Evolutionary conservation across 2,888 invertebrate species (phyloP).

Genomic region (Drosophila robusta): DNA sequence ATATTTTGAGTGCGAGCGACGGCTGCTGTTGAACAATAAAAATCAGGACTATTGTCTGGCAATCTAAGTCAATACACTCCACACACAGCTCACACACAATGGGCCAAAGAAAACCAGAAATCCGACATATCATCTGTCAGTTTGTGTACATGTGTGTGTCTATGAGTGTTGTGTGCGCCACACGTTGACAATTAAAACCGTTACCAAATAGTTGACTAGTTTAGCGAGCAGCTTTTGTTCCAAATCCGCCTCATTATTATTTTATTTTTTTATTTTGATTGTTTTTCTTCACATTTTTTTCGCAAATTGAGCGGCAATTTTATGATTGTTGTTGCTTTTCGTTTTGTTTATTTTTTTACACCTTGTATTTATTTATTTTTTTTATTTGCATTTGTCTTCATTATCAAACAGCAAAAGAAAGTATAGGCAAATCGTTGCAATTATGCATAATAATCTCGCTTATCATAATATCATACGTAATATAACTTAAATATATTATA

Average conservation of each 20-base stretch:
- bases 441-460: constrained; percentile 21
- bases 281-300: constrained; percentile 13
- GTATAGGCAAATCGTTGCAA: constrained; percentile 29
- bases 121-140: constrained; percentile 8
- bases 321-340: constrained; percentile 13
- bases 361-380: background rate
- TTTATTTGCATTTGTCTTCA: constrained; percentile 37
- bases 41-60: constrained; percentile 76
- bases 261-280: constrained; percentile 38
- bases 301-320: constrained; percentile 33
- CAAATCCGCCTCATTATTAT: constrained; percentile 32
- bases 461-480: constrained; percentile 5
- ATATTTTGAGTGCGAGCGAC: constrained; percentile 13
- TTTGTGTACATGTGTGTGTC: constrained; percentile 9
- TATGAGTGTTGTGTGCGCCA: constrained; percentile 31
- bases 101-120: constrained; percentile 33
- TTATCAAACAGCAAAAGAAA: constrained; percentile 34
- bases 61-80: constrained; percentile 65
- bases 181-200: constrained; percentile 68
- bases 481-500: constrained; percentile 1
- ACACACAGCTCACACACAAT: constrained; percentile 48
- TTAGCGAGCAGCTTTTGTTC: constrained; percentile 43
- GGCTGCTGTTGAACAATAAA: constrained; percentile 56
- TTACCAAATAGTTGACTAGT: constrained; percentile 66
- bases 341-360: too few relatives aligned